A percentile compares a stretch with the other conserved stretches of the same genome.
phyloP scores from a whole-genome alignment of 2,888 invertebrate species.

The Rhimphoctona megacephalus region DNA sequence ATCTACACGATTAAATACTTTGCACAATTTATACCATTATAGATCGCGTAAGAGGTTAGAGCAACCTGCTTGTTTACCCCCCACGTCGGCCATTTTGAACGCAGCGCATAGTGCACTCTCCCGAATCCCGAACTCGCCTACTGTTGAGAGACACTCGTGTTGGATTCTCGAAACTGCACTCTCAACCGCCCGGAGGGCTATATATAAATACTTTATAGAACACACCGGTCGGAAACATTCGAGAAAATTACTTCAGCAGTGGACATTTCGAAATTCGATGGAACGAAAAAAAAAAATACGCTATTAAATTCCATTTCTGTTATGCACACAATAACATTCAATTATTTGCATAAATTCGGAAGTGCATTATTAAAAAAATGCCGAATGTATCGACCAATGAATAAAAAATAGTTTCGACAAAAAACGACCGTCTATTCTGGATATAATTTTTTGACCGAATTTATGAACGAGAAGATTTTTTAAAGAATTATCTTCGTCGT shows the following conservation, averaged over 20 bases:
- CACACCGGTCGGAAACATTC: neutral
- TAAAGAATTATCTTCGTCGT: too few species aligned
- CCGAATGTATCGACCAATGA: too few species aligned
- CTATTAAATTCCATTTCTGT: too few species aligned
- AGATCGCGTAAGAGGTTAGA: slow-evolving; percentile 79
- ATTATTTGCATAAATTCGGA: too few species aligned
- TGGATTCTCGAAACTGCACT: slow-evolving; percentile 45
- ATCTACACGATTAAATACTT: slow-evolving; percentile 40
- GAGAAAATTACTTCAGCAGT: neutral
- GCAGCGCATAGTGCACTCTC: slow-evolving; percentile 70
- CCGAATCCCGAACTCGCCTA: slow-evolving; percentile 40
- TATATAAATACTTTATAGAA: slow-evolving; percentile 9
- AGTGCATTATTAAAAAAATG: too few species aligned
- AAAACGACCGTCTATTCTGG: too few species aligned
- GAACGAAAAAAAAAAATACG: too few species aligned
- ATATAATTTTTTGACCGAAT: too few species aligned
- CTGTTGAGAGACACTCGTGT: slow-evolving; percentile 22
- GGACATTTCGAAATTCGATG: too few species aligned
- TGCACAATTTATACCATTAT: slow-evolving; percentile 66
- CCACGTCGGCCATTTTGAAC: slow-evolving; percentile 80
- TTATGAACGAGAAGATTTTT: too few species aligned
- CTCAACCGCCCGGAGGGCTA: slow-evolving; percentile 4
- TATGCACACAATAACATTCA: too few species aligned
- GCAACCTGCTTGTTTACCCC: slow-evolving; percentile 80
- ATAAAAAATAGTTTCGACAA: too few species aligned